A percentile compares a stretch with the other conserved stretches of the same genome.
phyloP scores from a whole-genome alignment of 2,888 invertebrate species.

The Chrysina gloriosa region DNA sequence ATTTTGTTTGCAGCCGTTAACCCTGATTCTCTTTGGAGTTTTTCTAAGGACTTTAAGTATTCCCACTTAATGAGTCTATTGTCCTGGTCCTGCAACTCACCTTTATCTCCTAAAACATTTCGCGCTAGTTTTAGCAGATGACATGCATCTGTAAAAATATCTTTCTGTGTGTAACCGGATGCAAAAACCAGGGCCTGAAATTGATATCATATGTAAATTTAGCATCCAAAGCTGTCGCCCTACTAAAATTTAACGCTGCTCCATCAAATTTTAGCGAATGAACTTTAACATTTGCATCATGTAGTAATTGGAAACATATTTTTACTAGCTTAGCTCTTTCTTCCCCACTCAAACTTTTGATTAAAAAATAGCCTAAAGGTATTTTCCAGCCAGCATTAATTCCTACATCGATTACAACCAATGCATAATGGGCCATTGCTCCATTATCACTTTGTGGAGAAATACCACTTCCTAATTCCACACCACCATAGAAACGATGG shows the following conservation, averaged over 20 bases:
- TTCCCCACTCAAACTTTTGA: constrained; percentile 16
- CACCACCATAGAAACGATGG: constrained; percentile 37
- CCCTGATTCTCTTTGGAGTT: too few relatives aligned
- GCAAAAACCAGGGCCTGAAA: constrained; percentile 46
- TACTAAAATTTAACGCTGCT: constrained; percentile 46
- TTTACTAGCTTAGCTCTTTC: constrained; percentile 47
- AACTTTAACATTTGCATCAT: constrained; percentile 45
- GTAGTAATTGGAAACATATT: constrained; percentile 45
- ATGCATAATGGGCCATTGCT: constrained; percentile 49
- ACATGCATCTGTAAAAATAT: constrained; percentile 50
- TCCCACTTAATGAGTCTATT: constrained; percentile 46
- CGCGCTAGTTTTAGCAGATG: constrained; percentile 53
- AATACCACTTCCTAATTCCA: constrained; percentile 49
- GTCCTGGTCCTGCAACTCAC: constrained; percentile 41
- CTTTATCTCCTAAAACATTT: constrained; percentile 45
- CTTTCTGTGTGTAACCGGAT: constrained; percentile 46
- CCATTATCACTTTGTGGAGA: constrained; percentile 32
- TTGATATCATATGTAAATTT: constrained; percentile 22
- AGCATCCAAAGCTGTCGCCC: constrained; percentile 23
- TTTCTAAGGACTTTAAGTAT: constrained; percentile 49
- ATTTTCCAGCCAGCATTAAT: constrained; percentile 51
- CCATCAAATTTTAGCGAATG: constrained; percentile 51
- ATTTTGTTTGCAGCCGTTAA: too few relatives aligned
- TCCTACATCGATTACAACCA: constrained; percentile 51
- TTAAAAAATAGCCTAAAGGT: constrained; percentile 52